phyloP scores from a whole-genome alignment of 2,888 invertebrate genomes.

The Anoplius nigerrimus region DNA sequence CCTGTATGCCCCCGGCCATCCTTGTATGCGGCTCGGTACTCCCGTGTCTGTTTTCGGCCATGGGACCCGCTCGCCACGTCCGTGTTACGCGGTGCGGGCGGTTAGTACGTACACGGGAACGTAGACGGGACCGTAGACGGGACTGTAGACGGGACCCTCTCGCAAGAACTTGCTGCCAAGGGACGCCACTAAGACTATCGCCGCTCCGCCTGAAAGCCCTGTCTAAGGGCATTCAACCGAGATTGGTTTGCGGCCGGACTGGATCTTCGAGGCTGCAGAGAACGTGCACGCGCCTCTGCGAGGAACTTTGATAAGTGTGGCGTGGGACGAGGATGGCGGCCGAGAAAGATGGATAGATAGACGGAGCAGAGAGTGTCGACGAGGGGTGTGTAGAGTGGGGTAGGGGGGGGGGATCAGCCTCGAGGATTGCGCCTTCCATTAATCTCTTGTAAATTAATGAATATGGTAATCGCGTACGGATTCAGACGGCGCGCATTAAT shows the following conservation, averaged over 20 bases:
- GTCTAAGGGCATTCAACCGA: slow-evolving; percentile 41
- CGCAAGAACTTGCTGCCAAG: slow-evolving; percentile 36
- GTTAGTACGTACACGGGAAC: slow-evolving; percentile 21
- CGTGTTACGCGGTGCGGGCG: slow-evolving; percentile 4
- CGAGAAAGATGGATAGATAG: background rate
- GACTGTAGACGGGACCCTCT: no score
- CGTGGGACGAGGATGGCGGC: background rate
- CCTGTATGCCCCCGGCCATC: no score
- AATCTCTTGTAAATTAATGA: slow-evolving; percentile 44
- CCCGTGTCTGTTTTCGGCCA: background rate
- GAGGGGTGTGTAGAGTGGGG: background rate
- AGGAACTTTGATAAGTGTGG: slow-evolving; percentile 27
- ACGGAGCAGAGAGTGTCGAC: no score
- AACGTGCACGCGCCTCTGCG: slow-evolving; percentile 6
- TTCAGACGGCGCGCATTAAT: slow-evolving; percentile 7
- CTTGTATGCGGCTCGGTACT: no score
- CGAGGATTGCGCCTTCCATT: slow-evolving; percentile 27
- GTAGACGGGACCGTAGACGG: no score
- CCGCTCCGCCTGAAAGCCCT: slow-evolving; percentile 32
- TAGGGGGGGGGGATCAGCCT: no score
- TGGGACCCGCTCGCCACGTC: background rate
- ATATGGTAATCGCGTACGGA: slow-evolving; percentile 35
- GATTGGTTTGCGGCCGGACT: slow-evolving; percentile 48
- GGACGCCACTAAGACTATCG: slow-evolving; percentile 45
- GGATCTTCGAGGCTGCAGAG: slow-evolving; percentile 35